Evolutionary conservation across 2,113 vertebrate species (phyloP).

Genomic region (Labrus mixtus): DNA sequence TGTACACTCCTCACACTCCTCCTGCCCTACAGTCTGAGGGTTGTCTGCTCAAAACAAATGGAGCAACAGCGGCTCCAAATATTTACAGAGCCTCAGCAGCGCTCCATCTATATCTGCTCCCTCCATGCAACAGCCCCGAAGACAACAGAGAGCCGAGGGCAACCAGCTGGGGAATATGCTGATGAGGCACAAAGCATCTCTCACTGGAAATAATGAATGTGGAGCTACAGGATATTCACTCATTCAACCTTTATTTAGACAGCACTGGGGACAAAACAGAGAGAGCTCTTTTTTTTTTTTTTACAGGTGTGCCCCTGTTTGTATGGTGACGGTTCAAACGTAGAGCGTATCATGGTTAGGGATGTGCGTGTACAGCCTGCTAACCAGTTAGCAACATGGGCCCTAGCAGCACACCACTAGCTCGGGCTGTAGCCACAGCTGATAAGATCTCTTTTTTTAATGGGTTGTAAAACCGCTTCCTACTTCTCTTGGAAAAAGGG

Average conservation of each 20-base stretch:
- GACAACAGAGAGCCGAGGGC: conserved; percentile 54
- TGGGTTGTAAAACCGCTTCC: too few species aligned
- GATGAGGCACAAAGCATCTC: conserved; percentile 67
- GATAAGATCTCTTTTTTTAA: background rate
- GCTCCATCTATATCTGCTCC: conserved; percentile 61
- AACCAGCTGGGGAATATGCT: conserved; percentile 71
- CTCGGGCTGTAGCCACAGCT: too few species aligned
- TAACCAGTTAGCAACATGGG: too few species aligned
- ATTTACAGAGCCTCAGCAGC: conserved; percentile 71
- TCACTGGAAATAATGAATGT: conserved; percentile 69
- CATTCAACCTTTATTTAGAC: conserved; percentile 69
- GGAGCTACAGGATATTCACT: conserved; percentile 59
- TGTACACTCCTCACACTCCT: background rate
- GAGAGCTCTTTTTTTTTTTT: conserved; percentile 3
- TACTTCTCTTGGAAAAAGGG: too few species aligned
- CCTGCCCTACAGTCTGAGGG: conserved; percentile 10
- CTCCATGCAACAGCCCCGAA: conserved; percentile 28
- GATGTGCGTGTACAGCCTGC: background rate
- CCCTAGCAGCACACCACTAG: too few species aligned
- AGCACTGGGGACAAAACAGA: conserved; percentile 38
- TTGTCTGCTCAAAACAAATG: conserved; percentile 53
- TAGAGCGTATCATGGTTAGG: conserved; percentile 1
- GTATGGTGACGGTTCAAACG: conserved; percentile 17
- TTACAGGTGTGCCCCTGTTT: conserved; percentile 55
- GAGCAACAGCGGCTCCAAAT: conserved; percentile 63